Conservation (phyloP, 2,888 invertebrate genomes). For the Kuschelorhynchus macadamiae region DNA sequence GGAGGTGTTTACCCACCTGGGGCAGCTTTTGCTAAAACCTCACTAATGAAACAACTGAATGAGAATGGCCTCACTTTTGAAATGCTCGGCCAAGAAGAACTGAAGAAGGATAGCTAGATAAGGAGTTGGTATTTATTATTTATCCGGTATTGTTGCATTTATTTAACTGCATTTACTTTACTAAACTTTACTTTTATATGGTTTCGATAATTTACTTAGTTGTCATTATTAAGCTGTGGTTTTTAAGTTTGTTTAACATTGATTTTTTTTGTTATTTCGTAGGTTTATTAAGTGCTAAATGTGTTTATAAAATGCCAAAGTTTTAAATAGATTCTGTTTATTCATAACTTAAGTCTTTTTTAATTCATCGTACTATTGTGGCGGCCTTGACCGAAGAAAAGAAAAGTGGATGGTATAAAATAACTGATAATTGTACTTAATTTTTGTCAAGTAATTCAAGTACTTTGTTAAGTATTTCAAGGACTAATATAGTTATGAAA, state of each 20-base stretch:
- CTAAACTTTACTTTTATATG: background rate
- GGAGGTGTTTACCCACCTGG: constrained; percentile 82
- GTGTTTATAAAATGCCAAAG: too few relatives aligned
- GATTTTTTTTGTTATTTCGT: background rate
- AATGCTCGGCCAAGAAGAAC: constrained; percentile 62
- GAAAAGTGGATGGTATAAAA: too few relatives aligned
- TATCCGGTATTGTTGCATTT: background rate
- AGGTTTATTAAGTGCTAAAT: background rate
- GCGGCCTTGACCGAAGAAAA: too few relatives aligned
- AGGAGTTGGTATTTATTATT: background rate
- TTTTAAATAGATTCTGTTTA: too few relatives aligned
- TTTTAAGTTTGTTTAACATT: background rate
- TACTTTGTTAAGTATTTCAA: too few relatives aligned
- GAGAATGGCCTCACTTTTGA: constrained; percentile 82
- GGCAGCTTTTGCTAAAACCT: constrained; percentile 87
- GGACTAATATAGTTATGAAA: too few relatives aligned
- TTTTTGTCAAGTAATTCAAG: too few relatives aligned
- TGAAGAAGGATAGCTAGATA: too few relatives aligned
- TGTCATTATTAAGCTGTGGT: background rate
- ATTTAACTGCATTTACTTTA: background rate
- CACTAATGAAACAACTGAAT: constrained; percentile 80
- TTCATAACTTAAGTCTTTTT: too few relatives aligned
- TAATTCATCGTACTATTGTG: too few relatives aligned
- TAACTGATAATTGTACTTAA: too few relatives aligned
- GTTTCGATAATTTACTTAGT: background rate